Conservation (phyloP, 2,888 invertebrate genomes). For the Ormia ochracea region DNA sequence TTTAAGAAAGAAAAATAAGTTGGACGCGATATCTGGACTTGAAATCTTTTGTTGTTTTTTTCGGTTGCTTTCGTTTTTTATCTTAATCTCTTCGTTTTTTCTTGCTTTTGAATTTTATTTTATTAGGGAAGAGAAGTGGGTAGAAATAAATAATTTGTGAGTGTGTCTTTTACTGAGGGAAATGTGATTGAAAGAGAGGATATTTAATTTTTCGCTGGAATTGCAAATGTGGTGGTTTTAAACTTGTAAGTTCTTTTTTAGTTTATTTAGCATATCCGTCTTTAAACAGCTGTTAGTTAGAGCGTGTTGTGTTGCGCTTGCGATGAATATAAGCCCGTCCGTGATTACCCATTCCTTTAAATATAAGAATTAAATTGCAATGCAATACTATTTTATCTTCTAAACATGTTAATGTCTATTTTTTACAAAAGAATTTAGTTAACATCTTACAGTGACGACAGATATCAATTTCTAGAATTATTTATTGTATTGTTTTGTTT, state of each 20-base stretch:
- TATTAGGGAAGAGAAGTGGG: conserved; percentile 34
- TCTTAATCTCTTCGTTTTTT: conserved; percentile 53
- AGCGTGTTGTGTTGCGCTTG: conserved; percentile 55
- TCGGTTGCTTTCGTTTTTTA: conserved; percentile 53
- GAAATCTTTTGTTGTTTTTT: conserved; percentile 54
- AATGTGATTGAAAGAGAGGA: conserved; percentile 3
- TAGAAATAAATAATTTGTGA: conserved; percentile 28
- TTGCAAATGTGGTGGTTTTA: background rate
- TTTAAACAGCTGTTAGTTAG: conserved; percentile 33
- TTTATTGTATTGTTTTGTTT: too few relatives aligned
- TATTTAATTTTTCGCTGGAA: background rate
- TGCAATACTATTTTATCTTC: too few relatives aligned
- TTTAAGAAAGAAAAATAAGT: conserved; percentile 61
- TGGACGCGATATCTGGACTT: conserved; percentile 56
- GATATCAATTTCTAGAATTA: too few relatives aligned
- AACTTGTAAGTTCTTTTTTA: background rate
- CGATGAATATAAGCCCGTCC: conserved; percentile 55
- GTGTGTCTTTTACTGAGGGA: background rate
- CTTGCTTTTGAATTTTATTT: conserved; percentile 46
- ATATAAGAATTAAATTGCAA: background rate
- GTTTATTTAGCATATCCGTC: conserved; percentile 21
- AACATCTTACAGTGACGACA: too few relatives aligned
- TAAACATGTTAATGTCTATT: too few relatives aligned
- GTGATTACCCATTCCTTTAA: conserved; percentile 1
- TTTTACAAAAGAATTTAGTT: too few relatives aligned